Conservation (phyloP, 92 coral and sea anemone genomes). For the Zoanthus sansibaricus region DNA sequence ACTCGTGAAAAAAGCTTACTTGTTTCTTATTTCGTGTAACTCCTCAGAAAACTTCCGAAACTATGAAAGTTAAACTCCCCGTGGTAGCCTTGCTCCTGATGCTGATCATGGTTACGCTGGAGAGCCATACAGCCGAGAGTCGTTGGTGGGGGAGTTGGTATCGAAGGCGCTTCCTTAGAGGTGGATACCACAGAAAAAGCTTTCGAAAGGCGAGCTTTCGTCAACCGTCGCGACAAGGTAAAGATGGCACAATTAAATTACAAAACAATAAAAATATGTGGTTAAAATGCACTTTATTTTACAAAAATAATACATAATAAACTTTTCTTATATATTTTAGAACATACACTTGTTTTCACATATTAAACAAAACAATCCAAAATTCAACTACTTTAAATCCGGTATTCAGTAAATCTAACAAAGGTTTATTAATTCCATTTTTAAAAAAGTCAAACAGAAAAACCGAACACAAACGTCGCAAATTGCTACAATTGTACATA, state of each 20-base stretch:
- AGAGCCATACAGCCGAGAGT: slow-evolving; percentile 4
- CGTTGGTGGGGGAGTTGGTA: slow-evolving; percentile 33
- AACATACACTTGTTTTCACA: too few relatives aligned
- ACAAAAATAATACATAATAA: too few relatives aligned
- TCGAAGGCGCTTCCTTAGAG: slow-evolving; percentile 23
- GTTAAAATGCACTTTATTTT: too few relatives aligned
- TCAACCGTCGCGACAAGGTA: slow-evolving; percentile 15
- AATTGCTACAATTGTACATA: too few relatives aligned
- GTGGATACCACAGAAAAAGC: slow-evolving; percentile 5
- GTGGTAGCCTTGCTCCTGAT: slow-evolving; percentile 20
- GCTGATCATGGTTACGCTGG: slow-evolving; percentile 25
- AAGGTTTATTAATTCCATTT: too few relatives aligned
- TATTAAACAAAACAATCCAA: too few relatives aligned
- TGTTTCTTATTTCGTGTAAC: not conserved
- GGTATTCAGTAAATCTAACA: too few relatives aligned
- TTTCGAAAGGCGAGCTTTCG: not conserved
- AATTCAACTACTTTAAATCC: too few relatives aligned
- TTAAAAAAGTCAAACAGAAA: too few relatives aligned
- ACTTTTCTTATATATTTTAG: too few relatives aligned
- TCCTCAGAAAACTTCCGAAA: not conserved
- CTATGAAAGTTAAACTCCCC: slow-evolving; percentile 33
- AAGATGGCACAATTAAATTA: not conserved
- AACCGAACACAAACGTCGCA: too few relatives aligned
- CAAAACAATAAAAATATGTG: too few relatives aligned
- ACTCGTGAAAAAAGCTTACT: not conserved